These are phyloP conservation scores for Idaea aversata DNA, from an alignment of 2,888 invertebrate genomes.

Conservation along the genomic window DNA sequence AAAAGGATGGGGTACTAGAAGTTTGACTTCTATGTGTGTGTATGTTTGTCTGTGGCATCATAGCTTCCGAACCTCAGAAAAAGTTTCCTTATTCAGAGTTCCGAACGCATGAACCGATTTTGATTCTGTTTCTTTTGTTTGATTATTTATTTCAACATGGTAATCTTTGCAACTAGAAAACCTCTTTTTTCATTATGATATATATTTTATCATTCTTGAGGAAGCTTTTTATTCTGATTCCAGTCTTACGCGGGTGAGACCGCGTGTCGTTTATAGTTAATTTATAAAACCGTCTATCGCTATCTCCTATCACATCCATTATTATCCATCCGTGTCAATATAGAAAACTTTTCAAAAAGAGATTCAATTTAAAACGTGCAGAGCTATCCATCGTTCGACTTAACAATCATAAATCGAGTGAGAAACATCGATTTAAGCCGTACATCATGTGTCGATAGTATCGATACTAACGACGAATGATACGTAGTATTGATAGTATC, in stretches of 20 bases:
- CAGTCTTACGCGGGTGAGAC: neutral
- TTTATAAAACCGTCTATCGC: neutral
- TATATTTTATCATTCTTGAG: too few species aligned
- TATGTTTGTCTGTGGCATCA: too few species aligned
- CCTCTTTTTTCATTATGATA: too few species aligned
- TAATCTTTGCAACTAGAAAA: too few species aligned
- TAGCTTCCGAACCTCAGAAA: too few species aligned
- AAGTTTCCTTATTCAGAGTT: too few species aligned
- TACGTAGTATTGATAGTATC: neutral
- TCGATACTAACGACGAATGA: neutral
- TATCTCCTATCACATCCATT: neutral
- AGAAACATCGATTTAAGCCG: neutral
- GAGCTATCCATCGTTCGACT: neutral
- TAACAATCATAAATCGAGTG: neutral
- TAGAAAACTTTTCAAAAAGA: neutral
- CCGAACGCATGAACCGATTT: too few species aligned
- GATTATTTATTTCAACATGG: too few species aligned
- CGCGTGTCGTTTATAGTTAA: neutral
- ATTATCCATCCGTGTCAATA: neutral
- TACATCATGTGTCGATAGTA: neutral
- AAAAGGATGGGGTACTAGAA: too few species aligned
- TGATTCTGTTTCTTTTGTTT: too few species aligned
- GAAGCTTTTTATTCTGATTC: too few species aligned
- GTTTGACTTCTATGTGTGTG: too few species aligned
- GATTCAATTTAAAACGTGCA: slow-evolving; percentile 1